A percentile compares a stretch with the other conserved stretches of the same genome.
Conservation (phyloP, 1,140 invertebrate species). For the Platyscapa corneri region DNA sequence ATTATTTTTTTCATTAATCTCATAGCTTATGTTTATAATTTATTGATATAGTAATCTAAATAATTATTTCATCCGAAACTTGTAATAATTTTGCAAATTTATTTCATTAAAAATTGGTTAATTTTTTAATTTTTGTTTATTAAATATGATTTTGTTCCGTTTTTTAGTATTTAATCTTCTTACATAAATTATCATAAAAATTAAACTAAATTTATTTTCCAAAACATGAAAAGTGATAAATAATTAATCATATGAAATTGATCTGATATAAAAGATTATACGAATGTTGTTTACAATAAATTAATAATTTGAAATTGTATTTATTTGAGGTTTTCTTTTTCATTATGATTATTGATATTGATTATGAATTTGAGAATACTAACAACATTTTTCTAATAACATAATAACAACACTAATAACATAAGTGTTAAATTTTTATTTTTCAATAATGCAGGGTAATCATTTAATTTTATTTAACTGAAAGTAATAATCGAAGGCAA, state of each 20-base stretch:
- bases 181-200: neutral
- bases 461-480: constrained; percentile 24
- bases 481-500: constrained; percentile 32
- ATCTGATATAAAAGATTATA: neutral
- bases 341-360: constrained; percentile 33
- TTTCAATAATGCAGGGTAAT: constrained; percentile 3
- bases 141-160: neutral
- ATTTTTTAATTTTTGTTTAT: neutral
- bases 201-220: neutral
- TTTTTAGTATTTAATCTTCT: neutral
- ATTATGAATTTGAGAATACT: too few species aligned
- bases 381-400: too few species aligned
- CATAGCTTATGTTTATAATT: neutral
- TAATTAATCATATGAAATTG: neutral
- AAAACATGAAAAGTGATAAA: neutral
- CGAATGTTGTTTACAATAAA: constrained; percentile 1
- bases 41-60: constrained; percentile 13
- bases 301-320: constrained; percentile 17
- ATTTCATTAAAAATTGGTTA: neutral
- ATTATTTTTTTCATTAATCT: neutral
- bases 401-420: constrained; percentile 31
- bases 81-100: constrained; percentile 2
- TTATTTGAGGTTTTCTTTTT: neutral
- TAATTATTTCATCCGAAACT: neutral
- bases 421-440: constrained; percentile 13